Percentiles rank a stretch among this genome's conserved stretches.
phyloP scores from a whole-genome alignment of 1,140 invertebrate species.

The Artemia franciscana region DNA sequence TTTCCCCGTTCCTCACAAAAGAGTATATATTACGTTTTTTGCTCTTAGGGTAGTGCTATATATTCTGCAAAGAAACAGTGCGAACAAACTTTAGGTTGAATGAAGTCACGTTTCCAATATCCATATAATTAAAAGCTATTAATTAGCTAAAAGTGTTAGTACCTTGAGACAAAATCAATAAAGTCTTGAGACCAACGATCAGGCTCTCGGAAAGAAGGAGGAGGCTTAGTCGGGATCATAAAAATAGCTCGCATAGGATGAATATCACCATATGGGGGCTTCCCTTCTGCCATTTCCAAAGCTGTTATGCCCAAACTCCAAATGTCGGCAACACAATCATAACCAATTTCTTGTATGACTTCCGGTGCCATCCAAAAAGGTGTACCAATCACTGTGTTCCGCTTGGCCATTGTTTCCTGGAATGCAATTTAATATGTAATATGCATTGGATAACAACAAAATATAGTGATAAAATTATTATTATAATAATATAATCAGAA shows the following conservation, averaged over 20 bases:
- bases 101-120: no score
- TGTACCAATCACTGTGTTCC: slow-evolving; percentile 96
- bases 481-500: no score
- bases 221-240: slow-evolving; percentile 97
- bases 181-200: slow-evolving; percentile 90
- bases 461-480: no score
- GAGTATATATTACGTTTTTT: no score
- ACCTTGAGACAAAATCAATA: slow-evolving; percentile 90
- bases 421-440: no score
- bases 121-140: no score
- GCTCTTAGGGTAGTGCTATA: no score
- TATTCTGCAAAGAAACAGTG: no score
- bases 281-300: slow-evolving; percentile 98
- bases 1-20: no score
- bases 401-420: slow-evolving; percentile 94
- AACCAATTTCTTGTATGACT: slow-evolving; percentile 97
- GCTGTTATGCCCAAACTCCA: slow-evolving; percentile 95
- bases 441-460: no score
- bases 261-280: slow-evolving; percentile 95
- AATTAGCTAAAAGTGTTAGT: no score
- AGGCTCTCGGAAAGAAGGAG: slow-evolving; percentile 85
- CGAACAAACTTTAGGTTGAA: no score
- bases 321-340: slow-evolving; percentile 95
- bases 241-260: slow-evolving; percentile 99
- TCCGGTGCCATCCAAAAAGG: slow-evolving; percentile 99